A percentile compares a stretch with the other conserved stretches of the same genome.
Evolutionary conservation across 2,113 vertebrate species (phyloP).

Genomic region (Pachyramphus minor): DNA sequence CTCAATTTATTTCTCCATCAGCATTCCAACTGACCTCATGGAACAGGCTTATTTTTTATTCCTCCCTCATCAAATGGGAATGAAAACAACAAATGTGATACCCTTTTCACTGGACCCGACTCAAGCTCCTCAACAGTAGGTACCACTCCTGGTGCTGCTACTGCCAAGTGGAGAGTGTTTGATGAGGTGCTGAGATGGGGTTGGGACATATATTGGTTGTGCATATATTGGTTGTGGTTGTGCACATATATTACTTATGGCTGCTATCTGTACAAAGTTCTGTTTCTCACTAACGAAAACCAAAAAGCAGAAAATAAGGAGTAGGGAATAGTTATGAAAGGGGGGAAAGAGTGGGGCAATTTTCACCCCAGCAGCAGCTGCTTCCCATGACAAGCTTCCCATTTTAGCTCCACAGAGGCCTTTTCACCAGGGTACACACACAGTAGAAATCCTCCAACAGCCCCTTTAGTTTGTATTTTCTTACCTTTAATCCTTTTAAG

Average conservation of each 20-base stretch:
- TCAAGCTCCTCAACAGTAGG: not conserved
- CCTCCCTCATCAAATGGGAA: not conserved
- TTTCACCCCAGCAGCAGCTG: not conserved
- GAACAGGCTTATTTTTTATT: not conserved
- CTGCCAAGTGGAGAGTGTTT: accelerated
- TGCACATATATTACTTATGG: accelerated
- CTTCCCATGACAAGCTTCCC: not conserved
- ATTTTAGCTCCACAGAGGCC: not conserved
- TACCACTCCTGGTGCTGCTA: not conserved
- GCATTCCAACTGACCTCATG: not conserved
- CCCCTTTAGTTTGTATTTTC: not conserved
- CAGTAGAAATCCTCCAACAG: not conserved
- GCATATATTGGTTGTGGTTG: too few species aligned
- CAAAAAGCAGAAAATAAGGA: not conserved
- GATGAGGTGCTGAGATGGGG: accelerated
- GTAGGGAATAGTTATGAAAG: not conserved
- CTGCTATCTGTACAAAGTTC: not conserved
- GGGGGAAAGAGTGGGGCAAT: accelerated
- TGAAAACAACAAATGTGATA: accelerated
- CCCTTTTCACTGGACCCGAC: not conserved
- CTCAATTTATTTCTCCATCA: not conserved
- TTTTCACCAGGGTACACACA: not conserved
- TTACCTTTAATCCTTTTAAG: not conserved
- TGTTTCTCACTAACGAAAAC: not conserved
- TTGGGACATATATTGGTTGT: too few species aligned